Conservation (phyloP, 35 echinoderm and acorn worm species). For the Eucidaris tribuloides region DNA sequence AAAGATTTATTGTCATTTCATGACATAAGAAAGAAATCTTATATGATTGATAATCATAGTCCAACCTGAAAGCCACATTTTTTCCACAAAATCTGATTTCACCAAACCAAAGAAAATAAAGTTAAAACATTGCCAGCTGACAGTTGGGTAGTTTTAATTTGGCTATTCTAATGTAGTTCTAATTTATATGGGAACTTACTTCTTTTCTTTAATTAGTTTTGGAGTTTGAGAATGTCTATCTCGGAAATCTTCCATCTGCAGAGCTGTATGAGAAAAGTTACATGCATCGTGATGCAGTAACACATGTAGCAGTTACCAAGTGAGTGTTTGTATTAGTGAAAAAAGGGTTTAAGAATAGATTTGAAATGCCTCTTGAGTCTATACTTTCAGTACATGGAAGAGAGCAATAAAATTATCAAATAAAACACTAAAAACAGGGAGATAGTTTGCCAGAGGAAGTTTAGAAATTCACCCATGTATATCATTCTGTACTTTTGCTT, state of each 20-base stretch:
- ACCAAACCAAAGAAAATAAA: background rate
- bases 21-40: background rate
- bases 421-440: too few relatives aligned
- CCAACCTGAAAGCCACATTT: background rate
- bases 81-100: background rate
- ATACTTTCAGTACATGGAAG: too few relatives aligned
- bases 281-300: constrained; percentile 85
- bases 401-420: too few relatives aligned
- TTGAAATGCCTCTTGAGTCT: too few relatives aligned
- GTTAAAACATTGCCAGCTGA: background rate
- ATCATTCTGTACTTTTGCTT: too few relatives aligned
- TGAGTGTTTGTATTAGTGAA: too few relatives aligned
- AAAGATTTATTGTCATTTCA: too few relatives aligned
- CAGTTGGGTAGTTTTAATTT: background rate
- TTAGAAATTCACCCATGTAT: too few relatives aligned
- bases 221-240: constrained; percentile 84
- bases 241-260: constrained; percentile 78
- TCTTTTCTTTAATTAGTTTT: constrained; percentile 57
- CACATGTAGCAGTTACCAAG: constrained; percentile 89
- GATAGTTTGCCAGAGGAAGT: too few relatives aligned
- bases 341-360: too few relatives aligned
- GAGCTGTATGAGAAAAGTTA: constrained; percentile 91
- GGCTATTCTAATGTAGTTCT: background rate
- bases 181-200: background rate
- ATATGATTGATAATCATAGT: background rate